Evolutionary conservation across 2,888 invertebrate genomes (phyloP), one percentile per base, ranked within the genome.

Genomic region (Odontocolon sp.): DNA sequence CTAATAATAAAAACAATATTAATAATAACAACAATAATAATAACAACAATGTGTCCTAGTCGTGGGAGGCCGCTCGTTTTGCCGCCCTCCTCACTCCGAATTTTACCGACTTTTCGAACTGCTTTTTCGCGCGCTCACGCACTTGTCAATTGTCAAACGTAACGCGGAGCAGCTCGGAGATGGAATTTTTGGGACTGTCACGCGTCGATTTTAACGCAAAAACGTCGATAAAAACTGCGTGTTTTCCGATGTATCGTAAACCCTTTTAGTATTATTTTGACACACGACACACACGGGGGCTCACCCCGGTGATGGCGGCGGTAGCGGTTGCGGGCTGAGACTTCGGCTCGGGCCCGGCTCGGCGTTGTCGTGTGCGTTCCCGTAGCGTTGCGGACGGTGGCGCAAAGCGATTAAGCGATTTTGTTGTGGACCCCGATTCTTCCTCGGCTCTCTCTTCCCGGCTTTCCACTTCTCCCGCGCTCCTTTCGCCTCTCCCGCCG

Each of bases 351-450:
- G 36, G 63, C 45, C 63, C 54, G 54, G 64, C 52, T 70, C 64
- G 66, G 54, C 71, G 70, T 56, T 72, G 66, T 56, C 66, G 79
- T 79, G 70, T 50, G 64, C 71, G 67, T 64, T 64, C 64, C 72
- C 78, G 81, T 80, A 78, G 80, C 82, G 82, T 82, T 81, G 87
- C 87, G 87, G 84, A 89, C 89, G 89, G 88, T 88, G 90, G 88
- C 90, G 90, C 89, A 88, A 88, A 88, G 87, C 89, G 90, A 90
- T 90, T 90, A 90, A 90, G 90, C 90, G 90, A 90, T 90, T 90
- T 90, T 90, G 89, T 90, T 90, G 89, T 90, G 90, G 87, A 89
- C 88, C 88, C 85, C 88, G 89, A 88, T 89, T 89, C 89, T 88
- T 88, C 87, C 83, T 85, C 83, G 77, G 80, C 80, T 80, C 80